Evolutionary conservation across 2,888 invertebrate genomes (phyloP).

Genomic region (Monoplex corrugatus): DNA sequence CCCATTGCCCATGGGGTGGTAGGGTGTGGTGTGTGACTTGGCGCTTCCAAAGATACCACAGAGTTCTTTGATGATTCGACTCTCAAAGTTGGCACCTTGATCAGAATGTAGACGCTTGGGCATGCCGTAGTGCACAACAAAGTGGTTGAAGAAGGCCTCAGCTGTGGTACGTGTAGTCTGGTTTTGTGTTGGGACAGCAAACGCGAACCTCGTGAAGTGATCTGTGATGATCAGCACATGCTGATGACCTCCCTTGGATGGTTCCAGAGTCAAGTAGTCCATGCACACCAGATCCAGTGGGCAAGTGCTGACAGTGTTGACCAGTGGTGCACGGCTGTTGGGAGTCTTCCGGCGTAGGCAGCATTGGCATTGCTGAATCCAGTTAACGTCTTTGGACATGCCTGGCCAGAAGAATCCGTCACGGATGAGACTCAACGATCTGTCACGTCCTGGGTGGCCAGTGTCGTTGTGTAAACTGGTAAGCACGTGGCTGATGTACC

Average conservation of each 20-base stretch:
- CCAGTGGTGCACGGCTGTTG: neutral
- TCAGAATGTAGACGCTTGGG: slow-evolving; percentile 17
- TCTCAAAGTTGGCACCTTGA: slow-evolving; percentile 28
- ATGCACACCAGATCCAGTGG: slow-evolving; percentile 15
- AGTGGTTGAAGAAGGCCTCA: slow-evolving; percentile 34
- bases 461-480: neutral
- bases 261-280: slow-evolving; percentile 14
- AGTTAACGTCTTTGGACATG: neutral
- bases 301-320: neutral
- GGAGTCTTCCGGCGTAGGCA: neutral
- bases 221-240: slow-evolving; percentile 39
- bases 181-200: slow-evolving; percentile 10
- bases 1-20: slow-evolving; percentile 44
- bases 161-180: slow-evolving; percentile 24
- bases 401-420: slow-evolving; percentile 42
- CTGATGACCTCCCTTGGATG: slow-evolving; percentile 33
- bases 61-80: slow-evolving; percentile 16
- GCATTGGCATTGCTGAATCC: neutral
- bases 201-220: slow-evolving; percentile 21
- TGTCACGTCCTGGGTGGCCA: slow-evolving; percentile 14
- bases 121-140: slow-evolving; percentile 30
- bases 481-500: neutral
- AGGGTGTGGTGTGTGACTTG: slow-evolving; percentile 28
- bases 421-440: neutral
- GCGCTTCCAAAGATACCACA: neutral